phyloP scores from a whole-genome alignment of 2,797 vertebrate genomes.

The Brotogeris chrysoptera region DNA sequence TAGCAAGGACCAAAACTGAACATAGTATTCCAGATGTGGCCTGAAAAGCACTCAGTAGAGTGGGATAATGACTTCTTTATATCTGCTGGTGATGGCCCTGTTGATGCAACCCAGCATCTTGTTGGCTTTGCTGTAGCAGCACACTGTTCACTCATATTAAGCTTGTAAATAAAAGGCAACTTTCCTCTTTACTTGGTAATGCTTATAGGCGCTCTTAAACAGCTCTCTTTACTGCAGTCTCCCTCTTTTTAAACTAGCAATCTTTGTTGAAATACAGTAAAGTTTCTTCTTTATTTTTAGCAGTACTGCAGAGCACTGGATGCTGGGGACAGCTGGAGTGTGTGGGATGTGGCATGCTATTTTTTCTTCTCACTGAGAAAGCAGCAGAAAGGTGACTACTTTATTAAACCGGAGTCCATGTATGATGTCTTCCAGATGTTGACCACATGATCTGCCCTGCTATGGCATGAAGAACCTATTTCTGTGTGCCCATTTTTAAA shows the following conservation, averaged over 20 bases:
- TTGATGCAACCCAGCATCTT: not conserved
- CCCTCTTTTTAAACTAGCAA: conserved; percentile 5
- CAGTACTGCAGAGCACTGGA: conserved; percentile 70
- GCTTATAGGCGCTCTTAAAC: not conserved
- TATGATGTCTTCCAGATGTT: conserved; percentile 74
- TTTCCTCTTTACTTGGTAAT: not conserved
- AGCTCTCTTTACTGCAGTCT: not conserved
- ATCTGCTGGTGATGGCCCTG: not conserved
- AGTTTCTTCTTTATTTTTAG: conserved; percentile 76
- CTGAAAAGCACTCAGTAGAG: not conserved
- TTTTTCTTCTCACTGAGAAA: conserved; percentile 74
- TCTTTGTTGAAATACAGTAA: conserved; percentile 57
- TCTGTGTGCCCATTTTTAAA: conserved; percentile 25
- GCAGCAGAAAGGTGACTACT: conserved; percentile 76
- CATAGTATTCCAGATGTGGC: not conserved
- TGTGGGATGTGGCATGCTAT: conserved; percentile 77
- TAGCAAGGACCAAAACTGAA: not conserved
- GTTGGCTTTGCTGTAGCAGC: not conserved
- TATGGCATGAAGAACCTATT: conserved; percentile 49
- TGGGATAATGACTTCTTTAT: not conserved
- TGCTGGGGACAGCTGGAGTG: conserved; percentile 80
- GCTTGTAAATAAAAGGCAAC: not conserved
- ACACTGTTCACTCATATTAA: not conserved
- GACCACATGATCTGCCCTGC: conserved; percentile 54
- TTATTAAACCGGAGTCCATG: conserved; percentile 64